Evolutionary conservation across 2,888 invertebrate species (phyloP).

Genomic region (Idaea aversata): DNA sequence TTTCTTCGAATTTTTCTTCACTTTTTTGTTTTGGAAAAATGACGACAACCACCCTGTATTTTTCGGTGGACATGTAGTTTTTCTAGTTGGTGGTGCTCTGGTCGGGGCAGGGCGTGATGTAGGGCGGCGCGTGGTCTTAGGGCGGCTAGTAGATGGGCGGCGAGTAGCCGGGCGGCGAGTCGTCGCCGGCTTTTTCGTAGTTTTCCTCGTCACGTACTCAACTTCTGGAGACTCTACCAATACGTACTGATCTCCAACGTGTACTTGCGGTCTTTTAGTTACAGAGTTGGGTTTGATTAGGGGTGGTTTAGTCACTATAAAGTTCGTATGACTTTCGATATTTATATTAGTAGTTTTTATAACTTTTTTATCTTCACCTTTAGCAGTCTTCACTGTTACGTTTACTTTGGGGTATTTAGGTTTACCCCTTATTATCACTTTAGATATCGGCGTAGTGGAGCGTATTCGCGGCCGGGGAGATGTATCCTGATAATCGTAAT

Average conservation of each 20-base stretch:
- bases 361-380: constrained; percentile 56
- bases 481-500: constrained; percentile 59
- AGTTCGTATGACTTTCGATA: constrained; percentile 71
- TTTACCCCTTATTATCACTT: constrained; percentile 60
- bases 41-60: constrained; percentile 57
- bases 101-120: constrained; percentile 37
- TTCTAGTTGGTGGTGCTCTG: constrained; percentile 47
- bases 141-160: constrained; percentile 30
- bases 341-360: constrained; percentile 70
- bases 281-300: constrained; percentile 33
- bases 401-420: constrained; percentile 55
- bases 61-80: constrained; percentile 55
- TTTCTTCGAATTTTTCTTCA: constrained; percentile 48
- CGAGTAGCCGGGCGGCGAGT: constrained; percentile 36
- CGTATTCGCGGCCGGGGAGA: constrained; percentile 44
- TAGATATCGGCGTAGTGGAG: constrained; percentile 50
- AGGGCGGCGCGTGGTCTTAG: constrained; percentile 35
- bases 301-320: constrained; percentile 62
- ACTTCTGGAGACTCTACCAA: constrained; percentile 44
- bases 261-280: constrained; percentile 36
- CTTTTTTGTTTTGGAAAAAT: constrained; percentile 54
- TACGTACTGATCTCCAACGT: constrained; percentile 48
- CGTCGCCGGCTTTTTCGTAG: constrained; percentile 38
- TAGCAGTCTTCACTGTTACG: constrained; percentile 55
- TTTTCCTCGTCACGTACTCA: constrained; percentile 28